phyloP scores from a whole-genome alignment of 2,797 vertebrate genomes.

The Salarias fasciatus region DNA sequence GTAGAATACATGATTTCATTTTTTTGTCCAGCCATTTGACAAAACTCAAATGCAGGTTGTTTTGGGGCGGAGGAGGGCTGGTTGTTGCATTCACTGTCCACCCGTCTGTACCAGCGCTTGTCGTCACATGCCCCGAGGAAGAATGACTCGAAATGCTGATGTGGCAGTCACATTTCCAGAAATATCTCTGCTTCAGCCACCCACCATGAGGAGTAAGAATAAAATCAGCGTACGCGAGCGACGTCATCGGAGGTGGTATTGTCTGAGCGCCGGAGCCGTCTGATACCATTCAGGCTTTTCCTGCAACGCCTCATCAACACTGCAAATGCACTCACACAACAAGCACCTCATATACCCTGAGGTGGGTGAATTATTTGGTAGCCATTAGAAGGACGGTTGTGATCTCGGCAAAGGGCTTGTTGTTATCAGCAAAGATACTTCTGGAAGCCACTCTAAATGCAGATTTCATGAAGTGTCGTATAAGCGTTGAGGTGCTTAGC shows the following conservation, averaged over 20 bases:
- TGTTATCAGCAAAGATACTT: constrained; percentile 52
- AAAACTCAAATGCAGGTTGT: constrained; percentile 58
- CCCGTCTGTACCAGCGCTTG: constrained; percentile 52
- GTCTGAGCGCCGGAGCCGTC: constrained; percentile 16
- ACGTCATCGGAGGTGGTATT: constrained; percentile 15
- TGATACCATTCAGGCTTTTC: constrained; percentile 18
- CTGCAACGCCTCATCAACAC: constrained; percentile 42
- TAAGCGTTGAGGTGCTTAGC: constrained; percentile 45
- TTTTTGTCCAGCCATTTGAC: constrained; percentile 51
- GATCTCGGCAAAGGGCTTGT: constrained; percentile 37
- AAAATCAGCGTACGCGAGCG: constrained; percentile 27
- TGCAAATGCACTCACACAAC: constrained; percentile 17
- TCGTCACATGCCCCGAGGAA: constrained; percentile 42
- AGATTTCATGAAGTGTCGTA: constrained; percentile 74
- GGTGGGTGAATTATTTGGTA: constrained; percentile 70
- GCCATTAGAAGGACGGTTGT: constrained; percentile 50
- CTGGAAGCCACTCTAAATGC: constrained; percentile 70
- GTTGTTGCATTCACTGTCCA: constrained; percentile 42
- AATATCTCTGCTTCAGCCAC: constrained; percentile 43
- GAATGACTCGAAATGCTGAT: constrained; percentile 44
- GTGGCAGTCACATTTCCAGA: constrained; percentile 45
- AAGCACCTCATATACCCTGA: constrained; percentile 32
- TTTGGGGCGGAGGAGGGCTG: constrained; percentile 5
- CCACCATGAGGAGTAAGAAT: constrained; percentile 33
- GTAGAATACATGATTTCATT: constrained; percentile 56